A percentile compares a stretch with the other conserved stretches of the same genome.
Evolutionary conservation across 2,797 vertebrate genomes (phyloP).

Genomic region (Trematomus bernacchii): DNA sequence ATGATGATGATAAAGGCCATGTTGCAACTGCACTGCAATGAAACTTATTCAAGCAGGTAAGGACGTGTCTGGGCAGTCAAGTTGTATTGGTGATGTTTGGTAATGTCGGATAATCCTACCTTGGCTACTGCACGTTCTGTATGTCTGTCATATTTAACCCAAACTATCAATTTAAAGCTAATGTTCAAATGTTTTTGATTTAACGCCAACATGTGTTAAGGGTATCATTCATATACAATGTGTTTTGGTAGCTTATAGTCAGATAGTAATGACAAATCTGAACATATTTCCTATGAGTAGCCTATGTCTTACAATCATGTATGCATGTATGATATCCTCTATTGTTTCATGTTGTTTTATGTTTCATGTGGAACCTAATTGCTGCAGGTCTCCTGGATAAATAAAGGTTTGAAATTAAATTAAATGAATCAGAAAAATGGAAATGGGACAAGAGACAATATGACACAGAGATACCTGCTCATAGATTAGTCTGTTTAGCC

Average conservation of each 20-base stretch:
- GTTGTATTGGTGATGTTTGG: conserved; percentile 29
- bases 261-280: neutral
- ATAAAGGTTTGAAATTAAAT: no score
- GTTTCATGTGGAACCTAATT: no score
- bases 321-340: no score
- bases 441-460: neutral
- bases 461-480: conserved; percentile 1
- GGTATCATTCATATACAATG: neutral
- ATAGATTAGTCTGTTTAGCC: neutral
- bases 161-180: conserved; percentile 4
- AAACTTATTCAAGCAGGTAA: conserved; percentile 42
- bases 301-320: neutral
- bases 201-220: neutral
- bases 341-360: no score
- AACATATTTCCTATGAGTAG: neutral
- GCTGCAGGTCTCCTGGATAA: no score
- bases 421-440: neutral
- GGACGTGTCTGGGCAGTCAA: conserved; percentile 50
- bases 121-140: conserved; percentile 10
- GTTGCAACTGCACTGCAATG: conserved; percentile 39
- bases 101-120: conserved; percentile 18
- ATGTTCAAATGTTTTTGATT: neutral
- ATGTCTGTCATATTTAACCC: conserved; percentile 18
- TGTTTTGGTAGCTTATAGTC: neutral
- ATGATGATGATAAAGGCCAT: conserved; percentile 34